These are phyloP conservation scores for Prochilodus magdalenae DNA, from an alignment of 2,113 vertebrate species.

Conservation along the genomic window DNA sequence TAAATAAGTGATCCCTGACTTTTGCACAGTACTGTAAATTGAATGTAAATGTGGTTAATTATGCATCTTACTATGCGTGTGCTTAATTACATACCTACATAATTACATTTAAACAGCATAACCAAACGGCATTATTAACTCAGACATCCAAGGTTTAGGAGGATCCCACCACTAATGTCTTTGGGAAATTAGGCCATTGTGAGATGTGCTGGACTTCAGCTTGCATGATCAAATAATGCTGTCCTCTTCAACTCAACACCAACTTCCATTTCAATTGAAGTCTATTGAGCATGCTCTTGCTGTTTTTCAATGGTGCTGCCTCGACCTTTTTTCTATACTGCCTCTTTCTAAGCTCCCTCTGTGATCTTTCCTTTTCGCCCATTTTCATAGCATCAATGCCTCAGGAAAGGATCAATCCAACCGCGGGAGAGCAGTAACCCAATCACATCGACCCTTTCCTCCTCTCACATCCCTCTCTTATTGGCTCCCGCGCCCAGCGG, in stretches of 20 bases:
- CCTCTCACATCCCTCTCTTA: slow-evolving; percentile 44
- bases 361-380: slow-evolving; percentile 54
- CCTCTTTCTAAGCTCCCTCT: slow-evolving; percentile 6
- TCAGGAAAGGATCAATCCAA: slow-evolving; percentile 55
- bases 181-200: too few relatives aligned
- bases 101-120: too few relatives aligned
- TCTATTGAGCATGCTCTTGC: neutral
- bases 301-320: neutral
- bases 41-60: too few relatives aligned
- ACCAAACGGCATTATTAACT: too few relatives aligned
- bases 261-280: neutral
- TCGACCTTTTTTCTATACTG: slow-evolving; percentile 23
- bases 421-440: slow-evolving; percentile 63
- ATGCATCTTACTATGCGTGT: too few relatives aligned
- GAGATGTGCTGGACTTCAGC: neutral
- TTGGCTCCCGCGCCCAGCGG: neutral
- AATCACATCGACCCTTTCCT: slow-evolving; percentile 58
- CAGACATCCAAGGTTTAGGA: too few relatives aligned
- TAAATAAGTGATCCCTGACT: too few relatives aligned
- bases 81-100: too few relatives aligned
- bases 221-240: neutral
- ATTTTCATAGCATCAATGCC: slow-evolving; percentile 48
- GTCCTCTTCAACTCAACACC: neutral
- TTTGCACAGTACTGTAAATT: too few relatives aligned
- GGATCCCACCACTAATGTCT: too few relatives aligned